A percentile compares a stretch with the other conserved stretches of the same genome.
Conservation (phyloP, 2,888 invertebrate species). For the Drosophila quinaria region DNA sequence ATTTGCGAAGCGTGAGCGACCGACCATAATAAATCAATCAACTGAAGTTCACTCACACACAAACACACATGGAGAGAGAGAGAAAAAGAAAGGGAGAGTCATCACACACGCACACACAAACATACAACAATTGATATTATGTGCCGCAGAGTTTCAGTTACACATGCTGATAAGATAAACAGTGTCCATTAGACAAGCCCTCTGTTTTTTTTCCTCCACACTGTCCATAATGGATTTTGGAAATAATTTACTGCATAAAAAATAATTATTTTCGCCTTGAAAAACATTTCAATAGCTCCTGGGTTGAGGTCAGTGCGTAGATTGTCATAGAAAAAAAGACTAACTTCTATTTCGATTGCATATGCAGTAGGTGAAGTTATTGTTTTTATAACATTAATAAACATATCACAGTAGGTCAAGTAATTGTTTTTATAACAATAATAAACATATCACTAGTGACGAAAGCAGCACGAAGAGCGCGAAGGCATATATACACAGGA, state of each 20-base stretch:
- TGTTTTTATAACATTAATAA: background rate
- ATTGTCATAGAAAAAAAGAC: background rate
- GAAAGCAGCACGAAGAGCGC: no score
- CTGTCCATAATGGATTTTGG: constrained; percentile 23
- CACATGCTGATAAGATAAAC: constrained; percentile 23
- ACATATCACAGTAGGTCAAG: no score
- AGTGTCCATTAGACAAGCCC: constrained; percentile 19
- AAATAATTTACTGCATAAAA: background rate
- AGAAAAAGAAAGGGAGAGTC: background rate
- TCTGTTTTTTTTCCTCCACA: background rate
- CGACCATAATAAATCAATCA: constrained; percentile 54
- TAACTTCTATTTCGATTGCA: background rate
- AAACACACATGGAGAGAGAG: constrained; percentile 1
- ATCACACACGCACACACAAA: background rate
- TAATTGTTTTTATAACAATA: no score
- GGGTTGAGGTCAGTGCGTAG: background rate
- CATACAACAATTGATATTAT: constrained; percentile 16
- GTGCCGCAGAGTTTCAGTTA: constrained; percentile 17
- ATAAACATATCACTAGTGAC: no score
- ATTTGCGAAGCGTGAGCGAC: constrained; percentile 23
- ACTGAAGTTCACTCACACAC: constrained; percentile 25
- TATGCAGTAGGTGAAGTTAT: background rate
- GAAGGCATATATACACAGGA: no score
- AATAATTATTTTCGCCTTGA: background rate
- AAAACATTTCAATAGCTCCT: constrained; percentile 1